These are phyloP conservation scores for Cryptocephalus moraei DNA, from an alignment of 2,888 invertebrate species.

Conservation along the genomic window DNA sequence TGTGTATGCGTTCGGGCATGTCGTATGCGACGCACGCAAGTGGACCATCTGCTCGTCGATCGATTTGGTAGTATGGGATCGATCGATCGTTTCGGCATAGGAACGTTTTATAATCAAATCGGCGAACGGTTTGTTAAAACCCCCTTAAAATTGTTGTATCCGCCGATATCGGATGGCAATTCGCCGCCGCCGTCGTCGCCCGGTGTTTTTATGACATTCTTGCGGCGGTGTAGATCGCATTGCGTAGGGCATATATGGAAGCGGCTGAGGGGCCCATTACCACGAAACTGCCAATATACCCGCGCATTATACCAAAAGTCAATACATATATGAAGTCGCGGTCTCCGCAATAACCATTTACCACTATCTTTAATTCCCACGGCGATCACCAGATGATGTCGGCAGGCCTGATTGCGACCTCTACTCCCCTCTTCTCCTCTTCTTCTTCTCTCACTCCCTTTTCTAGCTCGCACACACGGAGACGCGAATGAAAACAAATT, in stretches of 20 bases:
- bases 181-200: slow-evolving; percentile 31
- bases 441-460: too few relatives aligned
- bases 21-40: too few relatives aligned
- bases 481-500: slow-evolving; percentile 37
- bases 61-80: too few relatives aligned
- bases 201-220: slow-evolving; percentile 32
- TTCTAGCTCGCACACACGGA: slow-evolving; percentile 9
- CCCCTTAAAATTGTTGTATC: slow-evolving; percentile 12
- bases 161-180: slow-evolving; percentile 26
- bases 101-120: slow-evolving; percentile 12
- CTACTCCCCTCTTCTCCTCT: slow-evolving; percentile 1
- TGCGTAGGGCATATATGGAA: slow-evolving; percentile 15
- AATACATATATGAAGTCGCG: slow-evolving; percentile 27
- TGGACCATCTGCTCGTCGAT: too few relatives aligned
- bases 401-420: slow-evolving; percentile 20
- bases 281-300: slow-evolving; percentile 35
- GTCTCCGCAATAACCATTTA: slow-evolving; percentile 34
- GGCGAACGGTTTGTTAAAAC: slow-evolving; percentile 4
- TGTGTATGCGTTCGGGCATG: too few relatives aligned
- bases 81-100: slow-evolving; percentile 4
- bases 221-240: slow-evolving; percentile 8
- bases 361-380: slow-evolving; percentile 37
- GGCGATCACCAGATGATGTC: slow-evolving; percentile 27
- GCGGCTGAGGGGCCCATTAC: slow-evolving; percentile 25
- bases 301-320: slow-evolving; percentile 36